A percentile compares a stretch with the other conserved stretches of the same genome.
Evolutionary conservation across 1,140 invertebrate genomes (phyloP).

Genomic region (Bombus terrestris): DNA sequence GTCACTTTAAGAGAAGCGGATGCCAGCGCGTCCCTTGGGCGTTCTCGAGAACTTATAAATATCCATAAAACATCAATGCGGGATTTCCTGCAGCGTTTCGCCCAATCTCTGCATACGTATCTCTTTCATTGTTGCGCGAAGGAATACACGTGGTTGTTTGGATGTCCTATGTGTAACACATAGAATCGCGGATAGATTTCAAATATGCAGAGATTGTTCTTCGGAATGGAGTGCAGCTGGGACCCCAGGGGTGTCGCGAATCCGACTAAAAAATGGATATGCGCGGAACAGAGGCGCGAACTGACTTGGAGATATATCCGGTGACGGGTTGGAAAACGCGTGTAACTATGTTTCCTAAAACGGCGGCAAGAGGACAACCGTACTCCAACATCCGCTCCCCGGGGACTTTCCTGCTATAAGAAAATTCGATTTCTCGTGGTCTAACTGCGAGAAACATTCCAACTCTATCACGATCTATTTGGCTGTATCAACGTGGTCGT

Average conservation of each 20-base stretch:
- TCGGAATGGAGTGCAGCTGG: conserved; percentile 73
- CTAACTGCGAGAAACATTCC: conserved; percentile 23
- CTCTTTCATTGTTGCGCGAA: too few species aligned
- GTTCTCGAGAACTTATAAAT: conserved; percentile 72
- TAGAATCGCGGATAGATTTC: conserved; percentile 72
- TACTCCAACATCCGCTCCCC: conserved; percentile 30
- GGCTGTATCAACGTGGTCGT: background rate
- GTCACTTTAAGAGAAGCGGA: conserved; percentile 60
- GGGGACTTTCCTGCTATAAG: conserved; percentile 31
- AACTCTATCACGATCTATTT: conserved; percentile 27
- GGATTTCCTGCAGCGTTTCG: conserved; percentile 31
- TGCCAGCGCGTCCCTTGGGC: conserved; percentile 43
- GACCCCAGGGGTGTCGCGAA: conserved; percentile 69
- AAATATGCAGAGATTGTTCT: conserved; percentile 77
- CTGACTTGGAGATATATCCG: conserved; percentile 50
- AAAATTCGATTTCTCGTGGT: conserved; percentile 53
- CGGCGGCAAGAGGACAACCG: conserved; percentile 34
- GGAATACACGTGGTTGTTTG: background rate
- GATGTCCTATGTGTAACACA: conserved; percentile 3
- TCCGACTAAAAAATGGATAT: conserved; percentile 68
- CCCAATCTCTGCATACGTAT: conserved; percentile 52
- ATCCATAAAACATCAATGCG: conserved; percentile 70
- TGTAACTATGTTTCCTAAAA: conserved; percentile 50
- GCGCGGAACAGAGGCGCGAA: conserved; percentile 60
- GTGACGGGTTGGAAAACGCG: conserved; percentile 48